Evolutionary conservation across 2,113 vertebrate genomes (phyloP).

Genomic region (Petaurus breviceps): DNA sequence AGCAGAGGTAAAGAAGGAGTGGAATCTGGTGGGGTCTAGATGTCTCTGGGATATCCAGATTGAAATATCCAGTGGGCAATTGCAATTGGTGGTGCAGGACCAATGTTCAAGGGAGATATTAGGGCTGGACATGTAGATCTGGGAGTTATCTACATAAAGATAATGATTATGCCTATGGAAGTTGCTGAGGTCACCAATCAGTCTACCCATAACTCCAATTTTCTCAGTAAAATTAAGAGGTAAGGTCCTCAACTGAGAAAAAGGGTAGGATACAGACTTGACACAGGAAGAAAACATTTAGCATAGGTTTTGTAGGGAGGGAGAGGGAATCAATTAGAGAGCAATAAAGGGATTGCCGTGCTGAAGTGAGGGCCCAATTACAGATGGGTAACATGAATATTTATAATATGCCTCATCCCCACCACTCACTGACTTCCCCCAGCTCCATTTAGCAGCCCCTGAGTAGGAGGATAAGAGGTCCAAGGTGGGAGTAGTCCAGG

Average conservation of each 20-base stretch:
- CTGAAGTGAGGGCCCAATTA: neutral
- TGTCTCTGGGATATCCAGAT: neutral
- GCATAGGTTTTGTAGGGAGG: neutral
- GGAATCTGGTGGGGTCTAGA: neutral
- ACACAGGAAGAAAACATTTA: neutral
- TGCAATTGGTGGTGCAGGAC: neutral
- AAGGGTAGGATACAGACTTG: neutral
- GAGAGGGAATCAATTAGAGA: neutral
- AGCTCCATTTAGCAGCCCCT: neutral
- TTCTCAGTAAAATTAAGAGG: neutral
- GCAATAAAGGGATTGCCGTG: neutral
- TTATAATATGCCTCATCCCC: neutral
- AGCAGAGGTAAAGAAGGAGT: neutral
- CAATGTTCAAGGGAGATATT: too few species aligned
- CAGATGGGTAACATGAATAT: neutral
- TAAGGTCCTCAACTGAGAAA: too few species aligned
- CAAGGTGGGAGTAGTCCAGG: too few species aligned
- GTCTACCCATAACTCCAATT: neutral
- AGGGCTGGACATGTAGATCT: neutral
- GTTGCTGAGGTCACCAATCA: neutral
- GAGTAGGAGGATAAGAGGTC: too few species aligned
- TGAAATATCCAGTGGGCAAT: neutral
- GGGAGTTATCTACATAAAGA: neutral
- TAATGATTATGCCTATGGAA: neutral
- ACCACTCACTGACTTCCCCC: neutral